These are phyloP conservation scores for Drosophila saltans DNA, from an alignment of 1,140 invertebrate genomes.

Conservation along the genomic window DNA sequence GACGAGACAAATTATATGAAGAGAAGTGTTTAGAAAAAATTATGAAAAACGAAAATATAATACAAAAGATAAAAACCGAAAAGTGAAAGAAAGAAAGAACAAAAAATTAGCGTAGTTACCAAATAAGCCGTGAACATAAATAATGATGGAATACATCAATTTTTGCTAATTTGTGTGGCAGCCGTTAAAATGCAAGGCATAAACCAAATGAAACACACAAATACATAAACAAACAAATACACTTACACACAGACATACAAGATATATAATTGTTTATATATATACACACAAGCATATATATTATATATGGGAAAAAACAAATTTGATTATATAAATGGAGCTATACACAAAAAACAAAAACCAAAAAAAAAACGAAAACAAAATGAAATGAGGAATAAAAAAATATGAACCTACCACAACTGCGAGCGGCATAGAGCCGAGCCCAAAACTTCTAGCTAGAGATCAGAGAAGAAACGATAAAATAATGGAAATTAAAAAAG, in stretches of 20 bases:
- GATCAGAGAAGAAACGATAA: slow-evolving; percentile 6
- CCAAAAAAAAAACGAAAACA: slow-evolving; percentile 56
- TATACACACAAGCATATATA: slow-evolving; percentile 66
- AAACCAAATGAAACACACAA: slow-evolving; percentile 49
- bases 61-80: slow-evolving; percentile 48
- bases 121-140: slow-evolving; percentile 66
- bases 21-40: slow-evolving; percentile 76
- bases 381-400: slow-evolving; percentile 39
- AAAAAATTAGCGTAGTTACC: slow-evolving; percentile 74
- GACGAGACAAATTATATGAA: slow-evolving; percentile 75
- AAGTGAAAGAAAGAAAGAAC: slow-evolving; percentile 55
- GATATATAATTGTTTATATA: slow-evolving; percentile 79
- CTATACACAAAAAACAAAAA: slow-evolving; percentile 69
- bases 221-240: slow-evolving; percentile 38
- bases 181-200: slow-evolving; percentile 42
- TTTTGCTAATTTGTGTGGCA: slow-evolving; percentile 69
- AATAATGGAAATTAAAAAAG: slow-evolving; percentile 19
- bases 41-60: slow-evolving; percentile 65
- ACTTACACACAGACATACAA: slow-evolving; percentile 66
- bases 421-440: slow-evolving; percentile 32
- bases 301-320: slow-evolving; percentile 57
- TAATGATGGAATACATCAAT: slow-evolving; percentile 48
- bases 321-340: slow-evolving; percentile 80
- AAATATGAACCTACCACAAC: slow-evolving; percentile 52
- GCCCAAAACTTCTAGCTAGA: background rate